Conservation (phyloP, 1,140 invertebrate genomes). For the Tetranychus urticae region DNA sequence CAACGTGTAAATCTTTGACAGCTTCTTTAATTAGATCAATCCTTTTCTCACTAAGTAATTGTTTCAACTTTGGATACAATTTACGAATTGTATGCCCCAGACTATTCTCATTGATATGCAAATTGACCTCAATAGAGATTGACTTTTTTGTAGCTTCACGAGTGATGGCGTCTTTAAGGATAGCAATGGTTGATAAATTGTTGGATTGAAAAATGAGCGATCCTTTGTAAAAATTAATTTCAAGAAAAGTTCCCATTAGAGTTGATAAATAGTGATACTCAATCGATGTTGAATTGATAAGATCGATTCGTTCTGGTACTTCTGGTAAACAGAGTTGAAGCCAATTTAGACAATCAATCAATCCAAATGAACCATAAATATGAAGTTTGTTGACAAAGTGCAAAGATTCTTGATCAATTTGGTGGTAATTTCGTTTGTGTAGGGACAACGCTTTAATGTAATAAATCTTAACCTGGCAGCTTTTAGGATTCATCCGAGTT, state of each 20-base stretch:
- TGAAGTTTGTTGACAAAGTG: conserved; percentile 32
- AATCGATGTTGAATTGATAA: conserved; percentile 19
- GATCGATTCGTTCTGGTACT: conserved; percentile 41
- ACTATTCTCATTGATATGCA: conserved; percentile 36
- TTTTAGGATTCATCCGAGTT: conserved; percentile 49
- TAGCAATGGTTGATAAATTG: conserved; percentile 61
- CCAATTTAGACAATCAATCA: conserved; percentile 69
- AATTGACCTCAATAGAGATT: conserved; percentile 39
- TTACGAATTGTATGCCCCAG: conserved; percentile 36
- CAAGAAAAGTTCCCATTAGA: conserved; percentile 39
- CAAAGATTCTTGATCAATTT: not conserved
- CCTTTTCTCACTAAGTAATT: conserved; percentile 6
- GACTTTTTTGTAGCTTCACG: conserved; percentile 64
- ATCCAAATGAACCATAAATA: conserved; percentile 46
- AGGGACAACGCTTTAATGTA: conserved; percentile 46
- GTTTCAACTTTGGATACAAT: conserved; percentile 38
- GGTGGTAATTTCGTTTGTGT: conserved; percentile 30
- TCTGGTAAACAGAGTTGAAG: conserved; percentile 47
- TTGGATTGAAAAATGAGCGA: conserved; percentile 51
- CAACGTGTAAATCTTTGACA: conserved; percentile 5
- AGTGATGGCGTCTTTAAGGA: conserved; percentile 54
- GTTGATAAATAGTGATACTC: conserved; percentile 40
- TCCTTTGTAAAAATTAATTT: conserved; percentile 45
- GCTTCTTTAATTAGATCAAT: conserved; percentile 3
- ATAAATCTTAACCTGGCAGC: conserved; percentile 39